Percentiles rank a stretch among this genome's conserved stretches.
Conservation (phyloP, 2,888 invertebrate genomes). For the Bhutanitis thaidina region DNA sequence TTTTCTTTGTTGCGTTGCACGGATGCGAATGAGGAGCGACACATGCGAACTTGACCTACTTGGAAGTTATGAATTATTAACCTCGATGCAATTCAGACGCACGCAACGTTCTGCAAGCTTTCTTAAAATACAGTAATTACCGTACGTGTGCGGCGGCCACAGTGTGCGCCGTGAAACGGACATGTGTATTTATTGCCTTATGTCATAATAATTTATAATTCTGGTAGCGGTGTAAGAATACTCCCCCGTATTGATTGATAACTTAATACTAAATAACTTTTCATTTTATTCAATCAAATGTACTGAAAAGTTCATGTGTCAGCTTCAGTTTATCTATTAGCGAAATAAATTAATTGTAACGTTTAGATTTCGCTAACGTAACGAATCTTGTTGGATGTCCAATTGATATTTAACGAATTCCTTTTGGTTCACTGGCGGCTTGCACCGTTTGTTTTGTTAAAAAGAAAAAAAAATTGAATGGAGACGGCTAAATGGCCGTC, state of each 20-base stretch:
- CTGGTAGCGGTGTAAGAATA: too few species aligned
- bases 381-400: not conserved
- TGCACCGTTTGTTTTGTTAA: too few species aligned
- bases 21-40: conserved; percentile 21
- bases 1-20: conserved; percentile 11
- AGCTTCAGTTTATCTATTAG: not conserved
- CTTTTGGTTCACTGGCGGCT: too few species aligned
- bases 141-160: conserved; percentile 18
- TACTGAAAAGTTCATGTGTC: not conserved
- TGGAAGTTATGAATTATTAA: conserved; percentile 55
- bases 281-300: not conserved
- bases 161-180: conserved; percentile 19
- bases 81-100: conserved; percentile 33
- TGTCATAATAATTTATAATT: too few species aligned
- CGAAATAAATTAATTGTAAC: not conserved
- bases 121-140: conserved; percentile 33
- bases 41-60: conserved; percentile 65
- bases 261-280: too few species aligned
- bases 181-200: too few species aligned
- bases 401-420: not conserved
- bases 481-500: too few species aligned
- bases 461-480: too few species aligned
- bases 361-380: not conserved
- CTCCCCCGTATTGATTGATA: too few species aligned
- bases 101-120: conserved; percentile 30